These are phyloP conservation scores for Notothenia coriiceps DNA, from an alignment of 2,113 vertebrate species.

Conservation along the genomic window DNA sequence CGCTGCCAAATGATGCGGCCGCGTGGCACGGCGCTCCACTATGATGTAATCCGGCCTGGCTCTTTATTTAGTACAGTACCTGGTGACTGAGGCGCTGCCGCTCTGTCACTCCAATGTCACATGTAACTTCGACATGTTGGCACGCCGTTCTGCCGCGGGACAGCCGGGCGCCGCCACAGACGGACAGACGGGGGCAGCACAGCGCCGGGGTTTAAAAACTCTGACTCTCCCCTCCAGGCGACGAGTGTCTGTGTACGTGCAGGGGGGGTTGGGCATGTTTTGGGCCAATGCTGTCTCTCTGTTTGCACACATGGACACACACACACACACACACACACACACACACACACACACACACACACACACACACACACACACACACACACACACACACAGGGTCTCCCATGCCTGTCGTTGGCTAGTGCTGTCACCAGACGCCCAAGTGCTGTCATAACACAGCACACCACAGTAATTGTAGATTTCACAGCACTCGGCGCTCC, in stretches of 20 bases:
- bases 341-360: conserved; percentile 1
- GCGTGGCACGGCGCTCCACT: background rate
- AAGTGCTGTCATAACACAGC: conserved; percentile 82
- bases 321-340: too few species aligned
- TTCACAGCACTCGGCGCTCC: conserved; percentile 76
- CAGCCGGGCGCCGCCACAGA: background rate
- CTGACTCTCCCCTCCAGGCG: background rate
- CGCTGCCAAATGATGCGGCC: background rate
- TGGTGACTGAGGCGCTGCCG: conserved; percentile 19
- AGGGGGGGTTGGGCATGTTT: conserved; percentile 55
- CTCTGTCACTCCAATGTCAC: conserved; percentile 38
- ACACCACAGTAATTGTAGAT: conserved; percentile 84
- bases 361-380: conserved; percentile 17
- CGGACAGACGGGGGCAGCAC: conserved; percentile 71
- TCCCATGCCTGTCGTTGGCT: conserved; percentile 63
- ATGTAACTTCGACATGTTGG: conserved; percentile 29
- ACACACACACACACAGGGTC: conserved; percentile 48
- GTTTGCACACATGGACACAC: conserved; percentile 69
- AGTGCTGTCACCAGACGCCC: conserved; percentile 76
- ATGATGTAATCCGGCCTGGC: conserved; percentile 30
- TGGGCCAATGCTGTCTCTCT: conserved; percentile 64
- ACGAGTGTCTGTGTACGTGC: background rate
- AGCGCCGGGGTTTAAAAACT: conserved; percentile 1
- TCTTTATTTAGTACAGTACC: conserved; percentile 37
- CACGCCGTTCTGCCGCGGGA: background rate